A percentile compares a stretch with the other conserved stretches of the same genome.
phyloP scores from a whole-genome alignment of 1,140 invertebrate species.

The Helicoverpa zea region DNA sequence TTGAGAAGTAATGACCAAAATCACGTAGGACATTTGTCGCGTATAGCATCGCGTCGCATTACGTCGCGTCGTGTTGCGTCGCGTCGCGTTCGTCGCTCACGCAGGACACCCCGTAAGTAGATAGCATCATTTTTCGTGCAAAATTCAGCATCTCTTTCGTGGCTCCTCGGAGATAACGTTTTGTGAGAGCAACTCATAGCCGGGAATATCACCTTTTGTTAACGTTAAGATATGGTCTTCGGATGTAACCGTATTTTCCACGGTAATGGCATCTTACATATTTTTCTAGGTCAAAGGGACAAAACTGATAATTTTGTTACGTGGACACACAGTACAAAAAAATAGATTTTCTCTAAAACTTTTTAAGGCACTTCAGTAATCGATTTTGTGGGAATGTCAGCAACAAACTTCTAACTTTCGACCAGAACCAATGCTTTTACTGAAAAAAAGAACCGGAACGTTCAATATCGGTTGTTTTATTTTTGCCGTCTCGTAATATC shows the following conservation, averaged over 20 bases:
- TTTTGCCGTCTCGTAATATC: constrained; percentile 48
- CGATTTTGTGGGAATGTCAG: background rate
- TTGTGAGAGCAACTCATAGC: constrained; percentile 24
- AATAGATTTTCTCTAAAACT: too few relatives aligned
- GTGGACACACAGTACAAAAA: background rate
- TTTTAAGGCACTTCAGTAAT: background rate
- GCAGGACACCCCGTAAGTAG: too few relatives aligned
- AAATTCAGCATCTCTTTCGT: constrained; percentile 10
- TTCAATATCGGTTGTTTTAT: constrained; percentile 32
- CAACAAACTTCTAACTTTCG: background rate
- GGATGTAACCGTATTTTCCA: constrained; percentile 28
- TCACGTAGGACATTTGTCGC: too few relatives aligned
- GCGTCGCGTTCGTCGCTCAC: too few relatives aligned
- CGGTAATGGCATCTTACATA: constrained; percentile 28
- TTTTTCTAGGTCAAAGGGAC: constrained; percentile 8
- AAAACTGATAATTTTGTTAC: background rate
- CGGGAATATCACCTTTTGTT: constrained; percentile 39
- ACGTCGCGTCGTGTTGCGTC: too few relatives aligned
- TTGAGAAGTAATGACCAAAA: too few relatives aligned
- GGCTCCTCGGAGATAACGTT: constrained; percentile 27
- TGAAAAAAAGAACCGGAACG: constrained; percentile 9
- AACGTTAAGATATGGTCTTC: constrained; percentile 16
- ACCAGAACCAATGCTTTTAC: constrained; percentile 35
- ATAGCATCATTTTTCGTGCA: constrained; percentile 15
- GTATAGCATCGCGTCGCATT: too few relatives aligned